Evolutionary conservation across 1,140 invertebrate genomes (phyloP), one percentile per base, ranked within the genome.

Genomic region (Globodera rostochiensis): DNA sequence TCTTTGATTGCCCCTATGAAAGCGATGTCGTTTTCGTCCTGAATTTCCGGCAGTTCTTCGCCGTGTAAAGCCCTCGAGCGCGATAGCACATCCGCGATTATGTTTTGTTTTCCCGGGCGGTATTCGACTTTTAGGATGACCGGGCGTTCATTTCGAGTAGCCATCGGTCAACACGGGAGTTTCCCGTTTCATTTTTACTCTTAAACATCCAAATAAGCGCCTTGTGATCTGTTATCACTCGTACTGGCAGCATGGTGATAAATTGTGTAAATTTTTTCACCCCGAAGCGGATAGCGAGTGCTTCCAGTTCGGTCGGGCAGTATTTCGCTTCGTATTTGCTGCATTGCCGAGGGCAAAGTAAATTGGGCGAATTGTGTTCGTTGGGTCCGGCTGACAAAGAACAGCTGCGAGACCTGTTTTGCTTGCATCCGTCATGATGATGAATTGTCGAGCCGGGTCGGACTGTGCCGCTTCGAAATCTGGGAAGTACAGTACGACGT

Each of bases 381-480:
- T 9, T 69, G 5, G 8, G 9, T 74, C 73, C 6, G 73, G 73
- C 45, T 74, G 73, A 69, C 73, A 74, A 7, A 74, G 70, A 70
- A 19, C 25, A 19, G 73, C 73, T 25, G 36, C n/a, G 69, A 74
- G 5, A 0, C 73, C 73, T 8, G 9, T 69, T 50, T 74, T 74
- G 73, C 73, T 74, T 4, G 73, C 73, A 1, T 74, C 73, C 5
- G 73, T 74, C 6, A 74, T 70, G 7, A 74, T 69, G 8, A 74
- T 69, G 60, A 74, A 74, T 25, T n/a, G 6, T 6, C 73, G 5
- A 6, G 45, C 4, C 8, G 9, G 73, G 57, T 74, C 45, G n/a
- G 21, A 47, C 73, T 47, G 6, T 1, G 73, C 73, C 0, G 6
- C 9, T 47, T 45, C 73, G 69, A 74, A 36, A 36, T 36, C 25